Percentiles rank a stretch among this genome's conserved stretches.
Evolutionary conservation across 2,113 vertebrate species (phyloP).

Genomic region (Cisticola juncidis): DNA sequence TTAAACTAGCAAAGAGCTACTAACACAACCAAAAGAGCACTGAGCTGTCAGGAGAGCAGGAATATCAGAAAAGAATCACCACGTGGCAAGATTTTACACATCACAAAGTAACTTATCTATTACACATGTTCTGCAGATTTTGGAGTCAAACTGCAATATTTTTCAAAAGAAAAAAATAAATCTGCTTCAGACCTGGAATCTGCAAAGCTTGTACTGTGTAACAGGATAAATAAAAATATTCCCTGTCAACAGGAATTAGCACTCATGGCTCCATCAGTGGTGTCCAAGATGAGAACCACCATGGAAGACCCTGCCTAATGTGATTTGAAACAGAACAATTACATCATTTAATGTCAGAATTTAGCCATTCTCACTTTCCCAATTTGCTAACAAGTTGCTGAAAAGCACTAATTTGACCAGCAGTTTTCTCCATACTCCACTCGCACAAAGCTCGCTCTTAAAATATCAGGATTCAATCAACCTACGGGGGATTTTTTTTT

Average conservation of each 20-base stretch:
- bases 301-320: background rate
- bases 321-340: background rate
- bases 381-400: background rate
- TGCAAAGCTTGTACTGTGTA: background rate
- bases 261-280: background rate
- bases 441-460: background rate
- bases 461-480: background rate
- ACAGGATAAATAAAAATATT: background rate
- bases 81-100: background rate
- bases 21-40: background rate
- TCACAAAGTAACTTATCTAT: background rate
- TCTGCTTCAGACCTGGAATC: background rate
- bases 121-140: background rate
- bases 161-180: background rate
- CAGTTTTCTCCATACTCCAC: background rate
- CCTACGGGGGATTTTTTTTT: background rate
- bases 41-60: background rate
- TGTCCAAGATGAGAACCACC: background rate
- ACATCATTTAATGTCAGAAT: background rate
- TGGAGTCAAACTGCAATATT: background rate
- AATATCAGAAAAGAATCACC: background rate
- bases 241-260: background rate
- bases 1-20: background rate
- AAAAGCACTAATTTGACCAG: background rate
- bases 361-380: background rate